Evolutionary conservation across 2,113 vertebrate species (phyloP).

Genomic region (Agapornis roseicollis): DNA sequence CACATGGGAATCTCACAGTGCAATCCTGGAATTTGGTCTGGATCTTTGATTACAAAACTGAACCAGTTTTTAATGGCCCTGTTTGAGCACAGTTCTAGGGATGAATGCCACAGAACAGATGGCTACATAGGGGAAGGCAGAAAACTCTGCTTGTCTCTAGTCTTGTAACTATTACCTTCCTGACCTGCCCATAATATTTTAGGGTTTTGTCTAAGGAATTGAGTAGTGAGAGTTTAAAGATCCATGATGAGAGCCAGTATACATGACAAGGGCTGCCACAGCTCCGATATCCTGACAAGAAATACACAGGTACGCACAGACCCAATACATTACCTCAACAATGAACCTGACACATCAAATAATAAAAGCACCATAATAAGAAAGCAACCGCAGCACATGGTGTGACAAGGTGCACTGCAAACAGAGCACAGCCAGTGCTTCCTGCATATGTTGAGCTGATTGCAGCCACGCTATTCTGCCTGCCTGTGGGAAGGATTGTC

Average conservation of each 20-base stretch:
- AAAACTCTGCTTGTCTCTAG: neutral
- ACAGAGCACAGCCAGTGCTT: neutral
- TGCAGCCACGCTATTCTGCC: neutral
- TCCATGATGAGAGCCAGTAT: neutral
- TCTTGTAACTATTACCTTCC: neutral
- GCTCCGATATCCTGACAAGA: neutral
- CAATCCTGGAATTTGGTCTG: neutral
- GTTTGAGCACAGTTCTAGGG: neutral
- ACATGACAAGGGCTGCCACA: neutral
- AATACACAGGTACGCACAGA: neutral
- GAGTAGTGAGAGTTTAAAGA: neutral
- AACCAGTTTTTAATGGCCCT: neutral
- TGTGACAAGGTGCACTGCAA: neutral
- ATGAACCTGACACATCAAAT: neutral
- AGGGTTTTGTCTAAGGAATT: neutral
- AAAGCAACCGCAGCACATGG: neutral
- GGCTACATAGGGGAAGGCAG: neutral
- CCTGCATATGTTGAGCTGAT: neutral
- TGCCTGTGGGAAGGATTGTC: neutral
- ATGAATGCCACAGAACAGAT: neutral
- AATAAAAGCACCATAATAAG: neutral
- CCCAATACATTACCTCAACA: neutral
- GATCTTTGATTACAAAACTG: neutral
- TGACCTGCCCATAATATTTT: neutral
- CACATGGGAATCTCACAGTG: neutral